These are phyloP conservation scores for Monopterus albus DNA, from an alignment of 2,113 vertebrate genomes.

Conservation along the genomic window DNA sequence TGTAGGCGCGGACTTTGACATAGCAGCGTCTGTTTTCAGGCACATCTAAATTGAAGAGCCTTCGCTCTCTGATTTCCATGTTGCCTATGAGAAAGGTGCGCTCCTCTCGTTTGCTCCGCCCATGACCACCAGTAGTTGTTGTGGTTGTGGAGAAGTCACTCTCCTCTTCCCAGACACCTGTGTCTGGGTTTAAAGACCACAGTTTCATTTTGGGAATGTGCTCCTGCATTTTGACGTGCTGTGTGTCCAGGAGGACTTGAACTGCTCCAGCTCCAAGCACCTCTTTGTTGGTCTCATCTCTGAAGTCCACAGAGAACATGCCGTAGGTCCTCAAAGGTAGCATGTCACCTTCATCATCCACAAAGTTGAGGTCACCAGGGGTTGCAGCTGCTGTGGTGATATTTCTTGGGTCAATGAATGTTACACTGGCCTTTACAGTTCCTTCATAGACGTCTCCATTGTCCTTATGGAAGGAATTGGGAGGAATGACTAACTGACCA, in stretches of 20 bases:
- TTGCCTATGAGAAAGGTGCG: constrained; percentile 94
- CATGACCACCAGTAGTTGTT: constrained; percentile 35
- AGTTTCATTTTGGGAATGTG: constrained; percentile 91
- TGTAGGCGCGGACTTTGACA: constrained; percentile 94
- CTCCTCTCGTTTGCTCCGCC: constrained; percentile 89
- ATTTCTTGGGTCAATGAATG: constrained; percentile 94
- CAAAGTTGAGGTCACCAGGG: constrained; percentile 92
- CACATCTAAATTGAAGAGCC: constrained; percentile 96
- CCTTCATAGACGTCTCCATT: constrained; percentile 88
- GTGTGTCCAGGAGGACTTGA: constrained; percentile 87
- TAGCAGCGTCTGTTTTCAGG: constrained; percentile 97
- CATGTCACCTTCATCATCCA: constrained; percentile 88
- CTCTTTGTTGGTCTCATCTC: constrained; percentile 81
- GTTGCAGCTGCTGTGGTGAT: constrained; percentile 84
- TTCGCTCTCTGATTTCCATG: constrained; percentile 92
- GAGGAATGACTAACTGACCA: constrained; percentile 89
- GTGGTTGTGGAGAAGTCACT: constrained; percentile 79
- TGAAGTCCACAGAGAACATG: constrained; percentile 95
- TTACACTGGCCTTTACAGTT: constrained; percentile 91
- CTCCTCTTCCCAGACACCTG: constrained; percentile 95
- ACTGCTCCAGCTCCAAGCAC: constrained; percentile 85
- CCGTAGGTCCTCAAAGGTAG: constrained; percentile 93
- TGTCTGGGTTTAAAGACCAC: constrained; percentile 93
- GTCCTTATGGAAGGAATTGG: constrained; percentile 84
- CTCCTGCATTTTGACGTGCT: constrained; percentile 90